Evolutionary conservation across 1,140 invertebrate species (phyloP).

Genomic region (Heliconius hermathena): DNA sequence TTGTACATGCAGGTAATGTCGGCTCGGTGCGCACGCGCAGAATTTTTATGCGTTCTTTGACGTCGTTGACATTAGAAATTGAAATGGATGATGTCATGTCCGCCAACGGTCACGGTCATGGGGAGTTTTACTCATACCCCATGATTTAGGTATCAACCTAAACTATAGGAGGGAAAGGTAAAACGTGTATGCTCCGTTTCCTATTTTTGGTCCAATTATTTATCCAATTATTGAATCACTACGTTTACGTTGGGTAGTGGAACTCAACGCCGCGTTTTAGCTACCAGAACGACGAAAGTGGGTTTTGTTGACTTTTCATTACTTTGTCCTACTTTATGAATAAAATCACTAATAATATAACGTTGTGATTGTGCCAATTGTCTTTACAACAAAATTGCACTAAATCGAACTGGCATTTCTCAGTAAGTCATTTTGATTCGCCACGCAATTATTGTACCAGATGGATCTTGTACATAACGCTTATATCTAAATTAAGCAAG

Average conservation of each 20-base stretch:
- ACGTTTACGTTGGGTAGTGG: too few relatives aligned
- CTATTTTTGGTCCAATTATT: too few relatives aligned
- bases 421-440: background rate
- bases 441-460: background rate
- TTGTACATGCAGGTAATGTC: conserved; percentile 19
- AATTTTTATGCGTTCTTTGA: conserved; percentile 26
- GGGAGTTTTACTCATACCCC: background rate
- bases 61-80: conserved; percentile 30
- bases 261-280: too few relatives aligned
- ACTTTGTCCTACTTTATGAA: background rate
- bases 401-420: background rate
- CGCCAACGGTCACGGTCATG: conserved; percentile 23
- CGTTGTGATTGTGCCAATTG: background rate
- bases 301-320: background rate
- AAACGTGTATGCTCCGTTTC: background rate
- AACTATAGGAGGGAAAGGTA: background rate
- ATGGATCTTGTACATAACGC: background rate
- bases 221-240: too few relatives aligned
- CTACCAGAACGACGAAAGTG: too few relatives aligned
- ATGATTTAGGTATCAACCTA: background rate
- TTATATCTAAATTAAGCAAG: background rate
- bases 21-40: conserved; percentile 5
- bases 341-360: background rate
- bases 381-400: background rate
- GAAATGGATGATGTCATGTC: conserved; percentile 24